Evolutionary conservation across 2,888 invertebrate genomes (phyloP), one percentile per base, ranked within the genome.

Genomic region (Sarcophaga caerulescens): DNA sequence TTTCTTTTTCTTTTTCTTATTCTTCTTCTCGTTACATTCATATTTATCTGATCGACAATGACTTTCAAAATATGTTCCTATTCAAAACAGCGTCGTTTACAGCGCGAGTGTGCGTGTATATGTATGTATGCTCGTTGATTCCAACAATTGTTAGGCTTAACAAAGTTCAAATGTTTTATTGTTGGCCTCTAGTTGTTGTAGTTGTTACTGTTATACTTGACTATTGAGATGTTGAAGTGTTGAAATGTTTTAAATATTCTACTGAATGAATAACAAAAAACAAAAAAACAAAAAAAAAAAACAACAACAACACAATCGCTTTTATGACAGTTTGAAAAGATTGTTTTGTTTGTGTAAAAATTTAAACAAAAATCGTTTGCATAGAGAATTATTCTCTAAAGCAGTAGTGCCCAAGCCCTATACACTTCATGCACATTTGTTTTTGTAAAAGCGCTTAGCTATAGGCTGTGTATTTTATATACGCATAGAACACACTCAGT

Each of bases 1-100:
- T 8, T 57, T 77, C 11, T 59, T 73, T 60, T 63, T 85, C 35
- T 19, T 59, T 59, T 68, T 52, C 45, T 65, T 14, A 21, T 25
- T 65, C 14, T 57, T 14, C 25, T 25, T 75, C 71, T 62, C 70
- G 59, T 82, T 77, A 60, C 71, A 70, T 66, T 69, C 78, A 70
- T 74, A 81, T 71, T 75, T 84, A 84, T 86, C 84, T 78, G 86
- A 86, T 86, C 77, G 74, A 66, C 81, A 86, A 81, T 84, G 86
- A 86, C 86, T 84, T 86, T 86, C 84, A 82, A 82, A 82, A 81
- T 71, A 19, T 79, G 25, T 52, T 52, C 52, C 52, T 60, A 44
- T 76, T 76, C 65, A 65, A 86, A 84, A n/a, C n/a, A 81, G 73
- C 63, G 69, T 80, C 35, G 8, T 35, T 35, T 35, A 52, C 17